Base-by-base conservation (phyloP, 2,113 vertebrate genomes). In the Chroicocephalus ridibundus region DNA sequence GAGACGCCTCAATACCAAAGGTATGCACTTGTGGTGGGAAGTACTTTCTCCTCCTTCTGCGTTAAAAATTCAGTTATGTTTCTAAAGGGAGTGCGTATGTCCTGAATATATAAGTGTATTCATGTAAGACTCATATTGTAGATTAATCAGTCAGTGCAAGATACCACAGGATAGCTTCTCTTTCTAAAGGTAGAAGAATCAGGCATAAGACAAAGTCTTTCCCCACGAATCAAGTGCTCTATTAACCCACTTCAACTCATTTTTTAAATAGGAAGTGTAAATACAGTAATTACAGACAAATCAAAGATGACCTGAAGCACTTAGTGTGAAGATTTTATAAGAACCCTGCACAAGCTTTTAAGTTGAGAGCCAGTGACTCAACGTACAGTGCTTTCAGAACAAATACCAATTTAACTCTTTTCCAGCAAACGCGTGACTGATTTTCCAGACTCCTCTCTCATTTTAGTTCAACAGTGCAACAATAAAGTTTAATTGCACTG, bases 1-100 rank as follows among this genome's bases (percentile, higher is more conserved):
- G 97, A 88, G 64, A 90, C 86, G 16, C 96, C 98, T 88, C 98
- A 96, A 64, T 98, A 98, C n/a, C 93, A 96, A 93, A 98, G 98
- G 98, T 98, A 20, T 36, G 97, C 14, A 0, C 51, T 40, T 82
- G 20, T 27, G n/a, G 40, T 64, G 14, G 8, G 8, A 24, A 18
- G 18, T 25, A 20, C 15, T 36, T 52, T 38, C 55, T 66, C 72
- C 75, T 84, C 47, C 17, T 79, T 82, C 49, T 82, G 32, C 18
- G 7, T 54, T 29, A 75, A 83, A 51, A 61, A 57, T 82, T 79
- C 38, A 61, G 11, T 52, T 25, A 12, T 0, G 0, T 69, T 84
- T 89, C 57, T 52, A 27, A 61, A 0, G 2, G 15, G 13, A 51
- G 13, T 27, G 8, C 7, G 2, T 44, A 10, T 38, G 22, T 88